These are phyloP conservation scores for Acanthaster planci DNA, from an alignment of 35 echinoderm and acorn worm species.

Conservation along the genomic window DNA sequence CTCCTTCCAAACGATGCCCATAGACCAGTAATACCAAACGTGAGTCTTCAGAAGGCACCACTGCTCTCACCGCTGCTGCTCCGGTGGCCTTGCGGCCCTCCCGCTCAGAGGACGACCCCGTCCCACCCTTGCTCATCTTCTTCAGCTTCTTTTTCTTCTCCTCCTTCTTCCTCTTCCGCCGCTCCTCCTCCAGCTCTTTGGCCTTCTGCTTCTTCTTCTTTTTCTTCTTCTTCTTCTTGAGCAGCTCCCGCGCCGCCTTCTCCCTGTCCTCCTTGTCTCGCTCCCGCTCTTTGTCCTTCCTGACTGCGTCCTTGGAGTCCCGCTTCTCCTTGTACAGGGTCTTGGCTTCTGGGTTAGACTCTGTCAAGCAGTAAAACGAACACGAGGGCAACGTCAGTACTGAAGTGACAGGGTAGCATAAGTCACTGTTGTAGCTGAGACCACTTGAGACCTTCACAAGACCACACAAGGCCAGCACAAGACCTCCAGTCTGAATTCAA, in stretches of 20 bases:
- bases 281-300: conserved; percentile 47
- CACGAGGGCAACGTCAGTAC: too few species aligned
- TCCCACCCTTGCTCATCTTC: conserved; percentile 11
- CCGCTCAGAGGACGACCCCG: not conserved
- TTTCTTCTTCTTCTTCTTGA: conserved; percentile 65
- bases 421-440: too few species aligned
- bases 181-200: conserved; percentile 20
- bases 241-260: conserved; percentile 53
- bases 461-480: too few species aligned
- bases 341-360: conserved; percentile 55
- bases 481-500: too few species aligned
- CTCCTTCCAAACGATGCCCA: too few species aligned
- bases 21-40: too few species aligned
- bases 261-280: conserved; percentile 68
- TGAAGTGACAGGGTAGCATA: too few species aligned
- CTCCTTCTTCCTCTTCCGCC: conserved; percentile 37
- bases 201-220: conserved; percentile 23
- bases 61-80: not conserved
- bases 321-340: conserved; percentile 76
- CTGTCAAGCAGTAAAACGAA: conserved; percentile 14
- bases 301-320: conserved; percentile 38
- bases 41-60: too few species aligned
- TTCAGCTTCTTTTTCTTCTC: conserved; percentile 47
- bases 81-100: not conserved
- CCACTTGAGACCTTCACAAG: too few species aligned